These are phyloP conservation scores for Hippocampus kuda DNA, from an alignment of 2,797 vertebrate species.

Conservation along the genomic window DNA sequence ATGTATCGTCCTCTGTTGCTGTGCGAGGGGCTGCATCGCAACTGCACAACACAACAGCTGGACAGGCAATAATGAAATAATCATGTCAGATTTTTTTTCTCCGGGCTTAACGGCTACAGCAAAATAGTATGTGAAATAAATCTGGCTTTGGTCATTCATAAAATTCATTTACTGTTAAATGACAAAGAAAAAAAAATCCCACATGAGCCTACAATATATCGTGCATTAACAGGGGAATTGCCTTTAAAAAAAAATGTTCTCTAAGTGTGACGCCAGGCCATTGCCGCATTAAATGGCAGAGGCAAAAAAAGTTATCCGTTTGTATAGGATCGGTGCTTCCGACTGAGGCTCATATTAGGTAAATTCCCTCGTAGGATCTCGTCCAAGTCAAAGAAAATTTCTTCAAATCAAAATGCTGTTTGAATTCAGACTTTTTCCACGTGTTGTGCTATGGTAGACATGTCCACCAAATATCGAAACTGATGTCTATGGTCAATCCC, in stretches of 20 bases:
- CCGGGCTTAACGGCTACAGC: not conserved
- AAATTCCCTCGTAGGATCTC: not conserved
- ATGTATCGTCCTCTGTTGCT: slow-evolving; percentile 1
- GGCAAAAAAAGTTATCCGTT: too few relatives aligned
- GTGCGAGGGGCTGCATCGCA: not conserved
- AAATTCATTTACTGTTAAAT: not conserved
- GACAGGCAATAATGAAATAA: not conserved
- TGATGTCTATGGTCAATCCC: too few relatives aligned
- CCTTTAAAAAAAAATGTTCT: too few relatives aligned
- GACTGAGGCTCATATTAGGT: not conserved
- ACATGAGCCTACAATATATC: too few relatives aligned
- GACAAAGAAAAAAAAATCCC: not conserved
- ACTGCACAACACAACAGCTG: not conserved
- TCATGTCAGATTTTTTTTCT: too few relatives aligned
- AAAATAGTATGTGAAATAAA: not conserved
- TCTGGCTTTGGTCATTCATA: not conserved
- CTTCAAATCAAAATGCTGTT: not conserved
- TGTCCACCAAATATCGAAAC: not conserved
- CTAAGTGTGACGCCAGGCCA: too few relatives aligned
- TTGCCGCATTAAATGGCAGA: too few relatives aligned
- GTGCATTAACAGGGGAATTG: too few relatives aligned
- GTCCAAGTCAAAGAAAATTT: not conserved
- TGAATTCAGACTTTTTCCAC: not conserved
- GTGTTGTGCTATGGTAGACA: not conserved
- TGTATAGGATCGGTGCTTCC: not conserved